Conservation (phyloP, 92 coral and sea anemone genomes). For the Porites lobata region DNA sequence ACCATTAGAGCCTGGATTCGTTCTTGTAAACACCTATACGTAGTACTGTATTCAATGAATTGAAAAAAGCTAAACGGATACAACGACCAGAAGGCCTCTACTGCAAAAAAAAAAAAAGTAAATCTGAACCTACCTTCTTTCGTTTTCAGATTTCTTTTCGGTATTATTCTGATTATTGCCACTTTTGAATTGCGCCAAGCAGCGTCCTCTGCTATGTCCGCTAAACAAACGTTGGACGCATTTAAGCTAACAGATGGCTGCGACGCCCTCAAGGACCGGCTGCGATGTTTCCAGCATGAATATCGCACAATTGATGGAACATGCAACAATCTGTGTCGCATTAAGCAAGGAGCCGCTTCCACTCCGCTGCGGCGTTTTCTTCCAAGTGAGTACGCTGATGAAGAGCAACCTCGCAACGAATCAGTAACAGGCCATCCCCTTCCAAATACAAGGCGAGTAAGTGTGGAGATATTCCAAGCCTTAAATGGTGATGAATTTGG, state of each 20-base stretch:
- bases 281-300: slow-evolving; percentile 26
- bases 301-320: slow-evolving; percentile 45
- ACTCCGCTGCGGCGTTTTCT: slow-evolving; percentile 42
- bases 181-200: background rate
- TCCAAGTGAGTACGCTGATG: slow-evolving; percentile 39
- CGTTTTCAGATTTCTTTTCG: slow-evolving; percentile 3
- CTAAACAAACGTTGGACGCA: background rate
- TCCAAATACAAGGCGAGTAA: slow-evolving; percentile 51
- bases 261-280: background rate
- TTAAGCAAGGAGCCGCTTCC: slow-evolving; percentile 18
- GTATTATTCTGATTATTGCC: background rate
- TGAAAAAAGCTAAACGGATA: too few relatives aligned
- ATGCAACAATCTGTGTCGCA: slow-evolving; percentile 46
- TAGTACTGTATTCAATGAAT: too few relatives aligned
- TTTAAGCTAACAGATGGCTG: slow-evolving; percentile 1
- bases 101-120: background rate
- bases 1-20: too few relatives aligned
- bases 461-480: slow-evolving; percentile 27
- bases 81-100: background rate
- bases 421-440: slow-evolving; percentile 33
- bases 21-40: too few relatives aligned
- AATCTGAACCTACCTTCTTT: background rate
- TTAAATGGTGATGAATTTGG: background rate
- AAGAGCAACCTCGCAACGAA: slow-evolving; percentile 23
- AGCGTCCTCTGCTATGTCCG: background rate